Conservation (phyloP, 2,797 vertebrate species). For the Chaetophractus vellerosus region DNA sequence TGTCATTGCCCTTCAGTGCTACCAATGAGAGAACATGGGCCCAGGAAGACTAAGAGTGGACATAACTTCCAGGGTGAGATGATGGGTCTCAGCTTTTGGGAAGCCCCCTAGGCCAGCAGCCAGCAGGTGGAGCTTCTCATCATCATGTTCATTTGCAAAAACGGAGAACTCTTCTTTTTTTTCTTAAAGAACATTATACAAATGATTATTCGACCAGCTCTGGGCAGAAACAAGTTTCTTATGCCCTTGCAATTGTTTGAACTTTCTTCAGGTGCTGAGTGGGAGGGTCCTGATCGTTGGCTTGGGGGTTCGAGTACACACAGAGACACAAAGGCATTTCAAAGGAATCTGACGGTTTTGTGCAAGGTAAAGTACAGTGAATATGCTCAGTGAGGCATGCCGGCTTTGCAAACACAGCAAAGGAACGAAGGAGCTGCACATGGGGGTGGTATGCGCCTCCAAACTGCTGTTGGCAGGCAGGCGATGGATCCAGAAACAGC, state of each 20-base stretch:
- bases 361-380: slow-evolving; percentile 65
- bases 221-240: slow-evolving; percentile 12
- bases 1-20: background rate
- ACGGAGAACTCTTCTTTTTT: background rate
- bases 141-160: slow-evolving; percentile 27
- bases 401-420: slow-evolving; percentile 75
- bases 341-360: slow-evolving; percentile 73
- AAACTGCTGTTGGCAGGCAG: background rate
- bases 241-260: slow-evolving; percentile 48
- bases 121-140: slow-evolving; percentile 51
- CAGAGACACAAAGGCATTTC: slow-evolving; percentile 71
- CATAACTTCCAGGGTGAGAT: background rate
- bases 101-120: slow-evolving; percentile 16
- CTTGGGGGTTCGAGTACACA: slow-evolving; percentile 17
- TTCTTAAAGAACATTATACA: background rate
- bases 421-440: slow-evolving; percentile 1
- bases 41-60: background rate
- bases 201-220: background rate
- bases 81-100: slow-evolving; percentile 11
- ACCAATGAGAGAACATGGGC: background rate
- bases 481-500: slow-evolving; percentile 47
- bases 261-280: slow-evolving; percentile 62
- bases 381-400: slow-evolving; percentile 65
- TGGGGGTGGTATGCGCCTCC: background rate
- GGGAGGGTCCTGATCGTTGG: slow-evolving; percentile 13